Evolutionary conservation across 1,140 invertebrate species (phyloP), one percentile per base, ranked within the genome.

Genomic region (Ooceraea biroi): DNA sequence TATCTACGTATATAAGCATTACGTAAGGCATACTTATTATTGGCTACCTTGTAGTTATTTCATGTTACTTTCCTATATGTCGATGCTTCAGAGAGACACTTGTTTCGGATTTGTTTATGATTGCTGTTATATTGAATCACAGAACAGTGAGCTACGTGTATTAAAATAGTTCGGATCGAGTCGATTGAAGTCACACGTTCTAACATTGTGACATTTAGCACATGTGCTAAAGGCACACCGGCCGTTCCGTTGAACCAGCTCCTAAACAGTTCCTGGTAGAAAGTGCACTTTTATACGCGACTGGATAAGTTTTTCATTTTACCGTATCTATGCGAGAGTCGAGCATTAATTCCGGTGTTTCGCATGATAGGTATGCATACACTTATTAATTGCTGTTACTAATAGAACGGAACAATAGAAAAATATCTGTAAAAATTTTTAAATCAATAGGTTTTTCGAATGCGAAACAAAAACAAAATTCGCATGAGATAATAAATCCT

Each of bases 221-320:
- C 84, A 83, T 88, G 80, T 84, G 74, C 73, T 3, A 71, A 36
- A 57, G 22, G 44, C 57, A 69, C 84, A 58, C 76, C 73, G 87
- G 85, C 89, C 82, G 87, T 89, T 91, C 90, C 88, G 78, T 85
- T 90, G 88, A 91, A 91, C 90, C 90, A 87, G 88, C 85, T 92
- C 83, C 74, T 84, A 71, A 83, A 80, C 82, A 90, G 89, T 92
- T 93, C 90, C 91, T 92, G 91, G 87, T 92, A 92, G 92, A 93
- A 93, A 93, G 92, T 90, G 63, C 44, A 89, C 83, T 89, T 90
- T 85, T 90, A 92, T 85, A 73, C 80, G 68, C 74, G 85, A 69
- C 73, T 76, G 77, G 82, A 82, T 87, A 85, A 82, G 85, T 86
- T 88, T 87, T 85, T 63, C 60, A 41, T 66, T 84, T 72, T 30